These are phyloP conservation scores for Leptopilina myrica DNA, from an alignment of 2,888 invertebrate species.

Conservation along the genomic window DNA sequence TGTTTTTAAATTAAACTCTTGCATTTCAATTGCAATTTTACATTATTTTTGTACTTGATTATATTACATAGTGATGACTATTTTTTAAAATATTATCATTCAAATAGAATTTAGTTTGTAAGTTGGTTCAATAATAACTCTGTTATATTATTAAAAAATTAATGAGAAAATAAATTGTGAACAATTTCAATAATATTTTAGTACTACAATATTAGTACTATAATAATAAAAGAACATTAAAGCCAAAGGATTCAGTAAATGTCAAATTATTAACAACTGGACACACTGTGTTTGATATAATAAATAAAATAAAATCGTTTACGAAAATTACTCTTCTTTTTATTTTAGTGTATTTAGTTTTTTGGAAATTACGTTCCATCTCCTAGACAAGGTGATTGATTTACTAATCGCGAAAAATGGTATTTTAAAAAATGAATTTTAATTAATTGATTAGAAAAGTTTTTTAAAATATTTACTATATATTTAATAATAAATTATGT, in stretches of 20 bases:
- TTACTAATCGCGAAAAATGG: no score
- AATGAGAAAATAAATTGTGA: slow-evolving; percentile 1
- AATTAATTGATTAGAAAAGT: no score
- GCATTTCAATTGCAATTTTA: slow-evolving; percentile 9
- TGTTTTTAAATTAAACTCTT: not conserved
- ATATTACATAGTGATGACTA: not conserved
- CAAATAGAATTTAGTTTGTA: slow-evolving; percentile 18
- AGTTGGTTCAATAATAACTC: not conserved
- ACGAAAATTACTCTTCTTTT: slow-evolving; percentile 44
- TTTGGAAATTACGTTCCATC: no score
- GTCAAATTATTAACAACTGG: slow-evolving; percentile 51
- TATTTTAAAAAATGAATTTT: no score
- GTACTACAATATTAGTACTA: not conserved
- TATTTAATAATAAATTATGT: no score
- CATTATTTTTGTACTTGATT: slow-evolving; percentile 13
- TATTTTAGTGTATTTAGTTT: not conserved
- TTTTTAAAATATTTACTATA: no score
- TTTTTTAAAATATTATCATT: not conserved
- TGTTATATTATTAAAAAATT: not conserved
- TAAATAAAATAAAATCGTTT: slow-evolving; percentile 60
- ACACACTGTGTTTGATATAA: slow-evolving; percentile 63
- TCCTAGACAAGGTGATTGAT: no score
- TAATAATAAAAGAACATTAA: slow-evolving; percentile 47
- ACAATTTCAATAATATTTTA: not conserved
- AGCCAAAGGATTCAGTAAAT: slow-evolving; percentile 62